Evolutionary conservation across 2,113 vertebrate genomes (phyloP), one percentile per base, ranked within the genome.

Genomic region (Charadrius vociferus): DNA sequence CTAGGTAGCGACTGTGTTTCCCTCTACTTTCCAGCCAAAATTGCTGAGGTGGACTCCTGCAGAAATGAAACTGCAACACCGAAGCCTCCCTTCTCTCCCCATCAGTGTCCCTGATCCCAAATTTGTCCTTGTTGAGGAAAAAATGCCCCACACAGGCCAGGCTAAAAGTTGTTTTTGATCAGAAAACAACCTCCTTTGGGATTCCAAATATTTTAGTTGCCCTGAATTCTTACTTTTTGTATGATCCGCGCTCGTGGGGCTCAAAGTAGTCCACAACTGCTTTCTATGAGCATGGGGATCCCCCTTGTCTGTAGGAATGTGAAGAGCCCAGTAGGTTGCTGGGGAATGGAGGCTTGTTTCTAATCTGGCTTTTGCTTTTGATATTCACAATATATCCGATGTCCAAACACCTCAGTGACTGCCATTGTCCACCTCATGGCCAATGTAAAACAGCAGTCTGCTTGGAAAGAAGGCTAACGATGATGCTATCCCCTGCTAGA

Each of bases 221-320:
- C 41, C 53, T 39, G 15, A 81, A 73, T 75, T 85, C 30, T 65
- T 55, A 27, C 12, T 86, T 90, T 61, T 66, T 34, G 1, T 53
- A 19, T 73, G 43, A 87, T 50, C 47, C 39, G 3, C 34, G 21
- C 27, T 61, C 0, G 0, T 63, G 47, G 27, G 23, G 12, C 47
- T 79, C 70, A 56, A 47, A 71, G 30, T 3, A 86, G 37, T 13
- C 47, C 29, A 29, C 52, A 43, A 14, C 5, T 39, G 14, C 9
- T 81, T 96, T 84, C 68, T 41, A 0, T 18, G 12, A 16, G 14
- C 0, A 0, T 16, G 55, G 4, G 17, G 45, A 30, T 68, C 20
- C 16, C 13, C 16, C 19, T 79, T 63, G 34, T 71, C 67, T 81
- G 61, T 22, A 66, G 81, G 73, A 75, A 87, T n/a, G 43, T 61